Evolutionary conservation across 2,113 vertebrate genomes (phyloP), one percentile per base, ranked within the genome.

Genomic region (Megalops atlanticus): DNA sequence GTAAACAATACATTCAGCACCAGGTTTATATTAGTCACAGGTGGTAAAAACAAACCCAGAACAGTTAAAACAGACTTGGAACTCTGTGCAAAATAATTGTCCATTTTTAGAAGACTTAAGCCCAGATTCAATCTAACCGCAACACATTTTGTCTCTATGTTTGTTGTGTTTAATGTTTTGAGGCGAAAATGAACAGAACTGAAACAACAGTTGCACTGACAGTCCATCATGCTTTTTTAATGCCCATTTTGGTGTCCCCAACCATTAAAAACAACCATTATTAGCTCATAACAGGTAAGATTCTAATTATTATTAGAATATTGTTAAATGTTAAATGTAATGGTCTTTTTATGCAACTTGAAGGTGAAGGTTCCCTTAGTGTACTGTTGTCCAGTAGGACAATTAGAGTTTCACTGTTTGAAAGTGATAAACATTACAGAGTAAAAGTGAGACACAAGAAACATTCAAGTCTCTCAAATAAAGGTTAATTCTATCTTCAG

Each of bases 11-110:
- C 43, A 14, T 31, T 52, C 41, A 54, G 4, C 18, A 2, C 49
- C 49, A 24, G 49, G 8, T 54, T 54, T 7, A 54, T 54, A 54
- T 54, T 54, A 54, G 24, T 54, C 16, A 54, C 18, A 54, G 49
- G 18, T 16, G 49, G 49, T 24, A 4, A 21, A 54, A 54, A 54
- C 18, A 24, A 4, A 49, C 18, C 4, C 49, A 54, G 49, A 54
- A 16, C 38, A 54, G 71, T 79, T 47, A 41, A 64, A n/a, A 54
- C 39, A 84, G 70, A 47, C 49, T 41, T n/a, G 31, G 47, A 79
- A 68, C 64, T 71, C 69, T 81, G 64, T 77, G 74, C 41, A 54
- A 21, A 54, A 54, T 24, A 54, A 24, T 54, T 54, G 49, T 16
- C 24, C 3, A 54, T 54, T 54, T n/a, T 54, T 54, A 54, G 15